Base-by-base conservation (phyloP, 2,888 invertebrate species). In the Chloromyia formosa region DNA sequence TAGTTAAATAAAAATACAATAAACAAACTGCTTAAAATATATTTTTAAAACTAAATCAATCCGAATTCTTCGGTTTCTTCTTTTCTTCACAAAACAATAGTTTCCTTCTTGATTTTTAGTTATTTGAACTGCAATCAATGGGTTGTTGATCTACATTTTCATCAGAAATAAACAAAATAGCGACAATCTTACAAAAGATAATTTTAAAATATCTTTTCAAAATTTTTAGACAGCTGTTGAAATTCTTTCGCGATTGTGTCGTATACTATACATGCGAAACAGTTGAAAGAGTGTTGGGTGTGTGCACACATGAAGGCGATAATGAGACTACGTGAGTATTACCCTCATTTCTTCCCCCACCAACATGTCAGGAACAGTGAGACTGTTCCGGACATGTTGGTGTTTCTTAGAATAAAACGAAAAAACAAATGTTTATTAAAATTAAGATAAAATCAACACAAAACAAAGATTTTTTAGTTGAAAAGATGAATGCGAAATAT, bases 121-220 rank as follows among this genome's bases (percentile, higher is more conserved):
- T 16, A 53, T 53, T 53, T 53, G n/a, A 53, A 53, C 58, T 12
- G 16, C 14, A 42, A 40, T 18, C 40, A 40, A 35, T 35, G 27
- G 71, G 71, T 71, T 58, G 40, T 56, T 71, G 71, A 56, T 71
- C 71, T 40, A 53, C 27, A 35, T 35, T 35, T 35, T 35, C 27
- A 4, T 7, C 27, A 7, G 14, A 71, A 35, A 35, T 40, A 56
- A 71, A 71, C 56, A 56, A 20, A 40, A 71, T 7, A 66, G 18
- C 5, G 9, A 10, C 40, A 42, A 23, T 9, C 53, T 14, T 3
- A 53, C 53, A 53, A 35, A 49, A 49, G 49, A 2, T 60, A 60
- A 60, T 23, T 60, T 60, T 23, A 60, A 60, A 60, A 23, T 27
- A 7, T 23, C 5, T n/a, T 49, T 49, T 49, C 49, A 49, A 49